Evolutionary conservation across 2,797 vertebrate species (phyloP).

Genomic region (Sebastes hubbsi): DNA sequence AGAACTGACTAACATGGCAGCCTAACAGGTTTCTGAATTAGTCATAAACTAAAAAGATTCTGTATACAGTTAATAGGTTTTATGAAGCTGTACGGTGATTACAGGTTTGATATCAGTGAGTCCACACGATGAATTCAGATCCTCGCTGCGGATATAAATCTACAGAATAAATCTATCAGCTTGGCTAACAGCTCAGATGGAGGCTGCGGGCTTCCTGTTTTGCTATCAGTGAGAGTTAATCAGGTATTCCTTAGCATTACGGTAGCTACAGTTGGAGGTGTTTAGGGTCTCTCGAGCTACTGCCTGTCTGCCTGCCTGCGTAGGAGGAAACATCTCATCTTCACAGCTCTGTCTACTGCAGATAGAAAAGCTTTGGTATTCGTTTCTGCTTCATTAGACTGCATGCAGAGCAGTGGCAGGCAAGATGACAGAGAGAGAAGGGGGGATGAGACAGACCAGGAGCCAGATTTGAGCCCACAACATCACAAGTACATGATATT

Average conservation of each 20-base stretch:
- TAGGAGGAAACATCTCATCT: constrained; percentile 74
- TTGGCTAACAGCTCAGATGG: not conserved
- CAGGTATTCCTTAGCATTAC: constrained; percentile 36
- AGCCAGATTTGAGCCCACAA: constrained; percentile 48
- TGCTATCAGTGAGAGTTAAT: constrained; percentile 33
- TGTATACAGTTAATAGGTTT: not conserved
- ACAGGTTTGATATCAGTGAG: not conserved
- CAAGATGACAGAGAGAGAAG: constrained; percentile 6
- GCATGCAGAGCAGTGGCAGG: constrained; percentile 35
- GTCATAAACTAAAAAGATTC: not conserved
- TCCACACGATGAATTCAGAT: not conserved
- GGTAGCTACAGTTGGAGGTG: constrained; percentile 57
- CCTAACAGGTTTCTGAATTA: not conserved
- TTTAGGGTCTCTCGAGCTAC: constrained; percentile 52
- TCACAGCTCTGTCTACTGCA: constrained; percentile 62
- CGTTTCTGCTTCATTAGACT: constrained; percentile 47
- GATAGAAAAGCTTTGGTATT: constrained; percentile 43
- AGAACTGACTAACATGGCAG: constrained; percentile 30
- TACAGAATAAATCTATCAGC: constrained; percentile 3
- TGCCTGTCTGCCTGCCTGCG: constrained; percentile 63
- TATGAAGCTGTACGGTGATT: not conserved
- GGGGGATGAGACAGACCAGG: not conserved
- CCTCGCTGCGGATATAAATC: constrained; percentile 20
- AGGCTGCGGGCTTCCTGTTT: constrained; percentile 31
- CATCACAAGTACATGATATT: constrained; percentile 50